Evolutionary conservation across 2,113 vertebrate genomes (phyloP), one percentile per base, ranked within the genome.

Genomic region (Henicopernis longicauda): DNA sequence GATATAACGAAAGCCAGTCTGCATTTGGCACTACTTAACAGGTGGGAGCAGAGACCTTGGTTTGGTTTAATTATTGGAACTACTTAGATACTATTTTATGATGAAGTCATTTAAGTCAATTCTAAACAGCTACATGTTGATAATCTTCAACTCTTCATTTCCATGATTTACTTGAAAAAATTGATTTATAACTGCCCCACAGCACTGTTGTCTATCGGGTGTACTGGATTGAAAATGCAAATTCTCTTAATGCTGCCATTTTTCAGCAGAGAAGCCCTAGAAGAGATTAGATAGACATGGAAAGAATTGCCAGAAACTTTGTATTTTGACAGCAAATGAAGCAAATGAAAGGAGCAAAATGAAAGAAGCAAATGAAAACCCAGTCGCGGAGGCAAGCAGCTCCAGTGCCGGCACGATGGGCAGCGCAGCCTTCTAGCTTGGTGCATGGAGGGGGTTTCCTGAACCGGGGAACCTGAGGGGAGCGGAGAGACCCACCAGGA

Each of bases 361-460:
- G 21, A 63, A 91, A 78, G 42, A 62, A 67, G 29, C 25, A 61
- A 92, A 58, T 17, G 17, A 61, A 90, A 90, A 66, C 4, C 42
- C 22, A 20, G 22, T 61, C 0, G 0, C 13, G 1, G 19, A 78
- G 49, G 36, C 1, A 22, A 82, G 50, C 16, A 49, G 23, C 16
- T 40, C 36, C 3, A 5, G 11, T 9, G 62, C 18, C 1, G 9
- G 19, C 34, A 55, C 0, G 0, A 27, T 3, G 0, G 0, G 13
- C 66, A 86, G 31, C 0, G 0, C 6, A 82, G 6, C 1, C 1
- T 13, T 74, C 61, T 13, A 38, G 55, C 4, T 1, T 2, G 5
- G 31, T 49, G 50, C 25, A 26, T 4, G 6, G 42, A 12, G 8
- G 3, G 3, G 6, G 1, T 47, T 47, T 66, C 63, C 47, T 58